These are phyloP conservation scores for Sylvilagus bachmani DNA, from an alignment of 2,113 vertebrate genomes.

Conservation along the genomic window DNA sequence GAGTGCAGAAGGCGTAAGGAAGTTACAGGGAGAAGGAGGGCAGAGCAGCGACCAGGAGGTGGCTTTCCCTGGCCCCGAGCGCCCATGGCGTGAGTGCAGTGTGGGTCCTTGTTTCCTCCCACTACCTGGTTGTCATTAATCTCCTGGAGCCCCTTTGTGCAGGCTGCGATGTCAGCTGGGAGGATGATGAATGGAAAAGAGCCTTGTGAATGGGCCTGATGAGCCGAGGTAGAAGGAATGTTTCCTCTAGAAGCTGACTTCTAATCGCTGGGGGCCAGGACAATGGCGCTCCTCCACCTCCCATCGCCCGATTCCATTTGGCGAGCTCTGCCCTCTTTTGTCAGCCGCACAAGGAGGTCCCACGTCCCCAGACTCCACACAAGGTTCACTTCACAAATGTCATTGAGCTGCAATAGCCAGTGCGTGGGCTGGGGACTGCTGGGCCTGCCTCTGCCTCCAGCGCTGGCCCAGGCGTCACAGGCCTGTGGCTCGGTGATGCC, in stretches of 20 bases:
- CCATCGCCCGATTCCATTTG: conserved; percentile 72
- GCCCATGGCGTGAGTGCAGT: conserved; percentile 70
- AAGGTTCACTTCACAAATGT: conserved; percentile 73
- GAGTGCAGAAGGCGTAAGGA: not conserved
- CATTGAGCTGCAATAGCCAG: conserved; percentile 76
- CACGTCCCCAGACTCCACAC: conserved; percentile 65
- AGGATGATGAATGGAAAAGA: conserved; percentile 76
- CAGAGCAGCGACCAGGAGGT: not conserved
- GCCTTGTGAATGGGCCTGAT: conserved; percentile 80
- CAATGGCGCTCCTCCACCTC: conserved; percentile 80
- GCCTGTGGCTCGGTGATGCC: not conserved
- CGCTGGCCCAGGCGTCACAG: not conserved
- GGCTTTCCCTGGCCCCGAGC: conserved; percentile 68
- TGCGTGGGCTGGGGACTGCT: not conserved
- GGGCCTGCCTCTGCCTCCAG: not conserved
- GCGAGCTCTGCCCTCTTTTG: conserved; percentile 79
- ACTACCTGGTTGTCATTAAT: conserved; percentile 84
- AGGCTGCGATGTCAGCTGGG: conserved; percentile 71
- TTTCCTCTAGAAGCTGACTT: conserved; percentile 82
- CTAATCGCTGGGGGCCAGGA: conserved; percentile 74
- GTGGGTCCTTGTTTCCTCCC: conserved; percentile 71
- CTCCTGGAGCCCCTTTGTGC: conserved; percentile 80
- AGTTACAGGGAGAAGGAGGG: not conserved
- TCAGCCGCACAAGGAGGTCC: conserved; percentile 53
- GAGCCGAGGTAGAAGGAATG: conserved; percentile 62